Base-by-base conservation (phyloP, 2,888 invertebrate species). In the Drosophila trichaetosa region DNA sequence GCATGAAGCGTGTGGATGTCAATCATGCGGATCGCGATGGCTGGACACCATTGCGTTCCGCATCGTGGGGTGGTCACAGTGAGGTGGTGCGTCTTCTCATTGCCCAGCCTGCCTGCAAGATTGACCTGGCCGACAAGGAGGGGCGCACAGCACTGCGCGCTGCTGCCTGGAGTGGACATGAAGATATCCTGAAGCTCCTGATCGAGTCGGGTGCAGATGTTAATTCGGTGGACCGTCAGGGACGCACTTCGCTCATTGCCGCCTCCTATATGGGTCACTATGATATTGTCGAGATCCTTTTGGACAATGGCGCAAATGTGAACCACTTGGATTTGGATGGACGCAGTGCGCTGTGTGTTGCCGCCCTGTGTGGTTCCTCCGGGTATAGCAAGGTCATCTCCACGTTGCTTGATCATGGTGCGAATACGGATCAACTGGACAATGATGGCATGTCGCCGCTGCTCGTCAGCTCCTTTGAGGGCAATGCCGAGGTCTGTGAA, bases 261-360 rank as follows among this genome's bases (percentile, higher is more conserved):
- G 98, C 98, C 24, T 98, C 98, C 0, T 99, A 98, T 93, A 99
- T 98, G 98, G 98, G 98, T 0, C 98, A 98, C 93, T 96, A 96
- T n/a, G 97, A 97, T 89, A 98, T 98, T 73, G 98, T 98, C 33
- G 95, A 96, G 73, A 96, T 96, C 76, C 93, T 98, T 49, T 93
- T 98, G 13, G 96, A 97, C 82, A 96, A 95, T 70, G 97, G 97
- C 2, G 98, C 98, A 0, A 94, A 96, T 87, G 96, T 97, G 29
- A 96, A 98, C 92, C 97, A 97, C 87, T 95, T 97, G 0, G 98
- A 98, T 88, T 95, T 96, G 68, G 98, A 98, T 90, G 97, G 97
- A 48, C 95, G 97, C 79, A 98, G 98, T 24, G 98, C 98, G 0
- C 93, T 98, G 10, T 96, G 97, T 27, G 98, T 98, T 40, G 98